These are phyloP conservation scores for Pemphredon lugubris DNA, from an alignment of 2,888 invertebrate genomes.

Conservation along the genomic window DNA sequence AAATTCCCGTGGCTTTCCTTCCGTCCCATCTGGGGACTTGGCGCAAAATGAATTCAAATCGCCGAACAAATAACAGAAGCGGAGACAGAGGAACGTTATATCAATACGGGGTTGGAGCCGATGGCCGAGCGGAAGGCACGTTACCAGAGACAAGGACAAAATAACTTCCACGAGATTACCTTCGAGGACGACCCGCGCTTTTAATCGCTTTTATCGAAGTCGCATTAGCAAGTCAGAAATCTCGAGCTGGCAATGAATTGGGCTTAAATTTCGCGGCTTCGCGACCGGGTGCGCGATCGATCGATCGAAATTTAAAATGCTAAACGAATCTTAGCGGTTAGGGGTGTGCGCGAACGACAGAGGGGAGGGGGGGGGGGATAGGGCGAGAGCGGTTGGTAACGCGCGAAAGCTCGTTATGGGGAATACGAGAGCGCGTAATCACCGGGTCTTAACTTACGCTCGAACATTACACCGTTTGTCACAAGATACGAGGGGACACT, in stretches of 20 bases:
- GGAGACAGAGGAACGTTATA: slow-evolving; percentile 15
- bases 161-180: slow-evolving; percentile 14
- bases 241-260: background rate
- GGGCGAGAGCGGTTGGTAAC: background rate
- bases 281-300: background rate
- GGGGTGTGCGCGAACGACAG: background rate
- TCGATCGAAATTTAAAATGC: slow-evolving; percentile 17
- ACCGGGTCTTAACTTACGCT: slow-evolving; percentile 35
- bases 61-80: slow-evolving; percentile 33
- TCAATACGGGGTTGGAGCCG: slow-evolving; percentile 10
- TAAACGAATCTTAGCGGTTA: slow-evolving; percentile 7
- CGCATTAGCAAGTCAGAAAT: slow-evolving; percentile 15
- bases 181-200: slow-evolving; percentile 1
- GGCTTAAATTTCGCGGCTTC: slow-evolving; percentile 24
- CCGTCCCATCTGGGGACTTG: slow-evolving; percentile 37
- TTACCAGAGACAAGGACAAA: slow-evolving; percentile 9
- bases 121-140: background rate
- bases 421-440: slow-evolving; percentile 36
- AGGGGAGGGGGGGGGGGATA: background rate
- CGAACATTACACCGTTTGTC: slow-evolving; percentile 33
- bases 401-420: slow-evolving; percentile 32
- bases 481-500: slow-evolving; percentile 22
- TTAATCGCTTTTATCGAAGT: slow-evolving; percentile 10
- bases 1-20: slow-evolving; percentile 2
- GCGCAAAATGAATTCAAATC: slow-evolving; percentile 53